These are phyloP conservation scores for Brachyhypopomus gauderio DNA, from an alignment of 2,113 vertebrate genomes.

Conservation along the genomic window DNA sequence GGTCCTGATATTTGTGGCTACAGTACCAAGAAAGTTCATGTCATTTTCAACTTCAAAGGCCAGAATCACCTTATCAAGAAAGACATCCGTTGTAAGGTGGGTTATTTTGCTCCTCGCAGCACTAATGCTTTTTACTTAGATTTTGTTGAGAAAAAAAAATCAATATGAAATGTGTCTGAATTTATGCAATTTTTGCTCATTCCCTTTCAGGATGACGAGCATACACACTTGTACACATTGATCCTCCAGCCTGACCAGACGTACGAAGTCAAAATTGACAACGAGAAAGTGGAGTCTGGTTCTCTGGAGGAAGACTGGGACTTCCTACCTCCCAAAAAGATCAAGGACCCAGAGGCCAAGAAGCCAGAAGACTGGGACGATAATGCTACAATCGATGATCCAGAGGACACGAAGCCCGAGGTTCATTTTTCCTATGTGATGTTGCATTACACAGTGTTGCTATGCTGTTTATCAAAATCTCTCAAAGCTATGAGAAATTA, in stretches of 20 bases:
- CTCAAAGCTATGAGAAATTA: too few species aligned
- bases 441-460: background rate
- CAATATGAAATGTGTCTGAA: background rate
- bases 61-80: slow-evolving; percentile 87
- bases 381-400: slow-evolving; percentile 70
- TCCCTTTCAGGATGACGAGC: slow-evolving; percentile 76
- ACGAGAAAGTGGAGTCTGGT: slow-evolving; percentile 77
- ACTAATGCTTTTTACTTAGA: background rate
- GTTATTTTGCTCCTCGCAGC: too few species aligned
- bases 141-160: background rate
- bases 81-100: slow-evolving; percentile 85
- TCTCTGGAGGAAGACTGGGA: slow-evolving; percentile 84
- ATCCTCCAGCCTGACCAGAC: slow-evolving; percentile 83
- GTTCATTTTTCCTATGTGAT: slow-evolving; percentile 50
- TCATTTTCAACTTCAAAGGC: slow-evolving; percentile 88
- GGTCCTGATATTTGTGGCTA: slow-evolving; percentile 92
- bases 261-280: slow-evolving; percentile 81
- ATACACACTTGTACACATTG: slow-evolving; percentile 84
- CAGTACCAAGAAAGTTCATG: slow-evolving; percentile 87
- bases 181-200: background rate
- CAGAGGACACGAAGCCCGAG: slow-evolving; percentile 73
- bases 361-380: slow-evolving; percentile 78
- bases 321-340: slow-evolving; percentile 74
- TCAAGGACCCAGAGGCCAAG: slow-evolving; percentile 74
- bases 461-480: too few species aligned